Evolutionary conservation across 1,140 invertebrate species (phyloP).

Genomic region (Eciton burchellii): DNA sequence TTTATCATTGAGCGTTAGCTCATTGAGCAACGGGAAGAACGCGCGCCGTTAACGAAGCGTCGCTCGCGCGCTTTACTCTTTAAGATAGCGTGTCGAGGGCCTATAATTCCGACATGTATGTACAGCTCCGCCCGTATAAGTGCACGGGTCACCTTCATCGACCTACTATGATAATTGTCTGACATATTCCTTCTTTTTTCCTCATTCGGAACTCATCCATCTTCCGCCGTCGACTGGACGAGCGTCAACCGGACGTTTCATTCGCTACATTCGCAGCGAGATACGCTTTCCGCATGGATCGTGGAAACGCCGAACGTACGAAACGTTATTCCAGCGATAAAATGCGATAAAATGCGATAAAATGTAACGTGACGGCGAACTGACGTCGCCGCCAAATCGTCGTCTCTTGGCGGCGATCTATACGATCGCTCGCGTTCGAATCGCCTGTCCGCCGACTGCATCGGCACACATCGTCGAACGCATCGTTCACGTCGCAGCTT

Average conservation of each 20-base stretch:
- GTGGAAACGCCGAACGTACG: slow-evolving; percentile 3
- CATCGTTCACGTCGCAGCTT: no score
- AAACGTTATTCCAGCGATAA: no score
- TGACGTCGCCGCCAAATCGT: no score
- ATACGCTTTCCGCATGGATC: slow-evolving; percentile 5
- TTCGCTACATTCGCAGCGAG: background rate
- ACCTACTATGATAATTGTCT: slow-evolving; percentile 74
- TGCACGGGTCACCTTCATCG: slow-evolving; percentile 71
- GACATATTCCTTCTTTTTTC: slow-evolving; percentile 44
- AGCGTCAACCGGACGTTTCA: background rate
- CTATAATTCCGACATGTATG: slow-evolving; percentile 68
- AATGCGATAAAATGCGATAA: background rate
- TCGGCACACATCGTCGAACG: background rate
- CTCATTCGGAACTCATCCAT: slow-evolving; percentile 44
- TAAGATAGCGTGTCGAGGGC: slow-evolving; percentile 71
- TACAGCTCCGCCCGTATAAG: slow-evolving; percentile 9
- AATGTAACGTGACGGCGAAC: no score
- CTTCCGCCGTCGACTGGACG: slow-evolving; percentile 11
- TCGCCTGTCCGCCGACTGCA: background rate
- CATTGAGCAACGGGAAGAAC: slow-evolving; percentile 68
- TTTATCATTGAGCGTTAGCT: slow-evolving; percentile 71
- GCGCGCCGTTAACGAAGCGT: slow-evolving; percentile 65
- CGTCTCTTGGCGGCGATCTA: no score
- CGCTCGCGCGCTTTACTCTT: slow-evolving; percentile 56
- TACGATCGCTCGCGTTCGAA: no score